Base-by-base conservation (phyloP, 1,140 invertebrate species). In the Hyles vespertilio region DNA sequence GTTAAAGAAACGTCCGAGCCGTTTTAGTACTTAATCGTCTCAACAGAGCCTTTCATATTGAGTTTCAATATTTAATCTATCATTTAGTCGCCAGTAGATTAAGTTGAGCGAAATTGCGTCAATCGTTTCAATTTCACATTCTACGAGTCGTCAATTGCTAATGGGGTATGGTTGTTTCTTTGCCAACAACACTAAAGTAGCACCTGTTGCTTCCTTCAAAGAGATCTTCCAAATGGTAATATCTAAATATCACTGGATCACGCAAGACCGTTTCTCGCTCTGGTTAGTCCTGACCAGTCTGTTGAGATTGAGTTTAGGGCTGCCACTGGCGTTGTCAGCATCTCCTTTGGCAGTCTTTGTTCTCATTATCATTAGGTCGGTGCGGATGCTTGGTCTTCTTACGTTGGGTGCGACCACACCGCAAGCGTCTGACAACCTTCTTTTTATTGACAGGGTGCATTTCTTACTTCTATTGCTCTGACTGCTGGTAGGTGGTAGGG, bases 351-450 rank as follows among this genome's bases (percentile, higher is more conserved):
- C 92, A 87, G 93, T 95, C 82, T 95, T 95, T 57, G 94, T 94
- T 76, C 95, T 92, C 91, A 96, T 95, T 57, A 96, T 94, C 91
- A 96, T 93, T 49, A 97, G 91, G 81, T 97, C 95, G 4, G 95
- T 96, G 52, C 95, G 90, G 59, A 97, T 95, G 79, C 94, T 96
- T 5, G 96, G 95, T 48, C 95, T 89, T 44, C 95, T 87, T 1
- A 94, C 95, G 77, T 96, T 96, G 4, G 95, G 94, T 4, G 95
- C 94, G 3, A 96, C 94, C 4, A 96, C 94, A 6, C 95, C 95
- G 77, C 94, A 96, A 11, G 95, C 95, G 77, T 96, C 95, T 63
- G 94, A 96, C 66, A 96, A 88, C 32, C 94, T 91, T 52, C 95
- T 89, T 65, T 95, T 94, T 57, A 96, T 95, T 46, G 94, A 95